Base-by-base conservation (phyloP, 2,113 vertebrate species). In the Thunnus maccoyii region DNA sequence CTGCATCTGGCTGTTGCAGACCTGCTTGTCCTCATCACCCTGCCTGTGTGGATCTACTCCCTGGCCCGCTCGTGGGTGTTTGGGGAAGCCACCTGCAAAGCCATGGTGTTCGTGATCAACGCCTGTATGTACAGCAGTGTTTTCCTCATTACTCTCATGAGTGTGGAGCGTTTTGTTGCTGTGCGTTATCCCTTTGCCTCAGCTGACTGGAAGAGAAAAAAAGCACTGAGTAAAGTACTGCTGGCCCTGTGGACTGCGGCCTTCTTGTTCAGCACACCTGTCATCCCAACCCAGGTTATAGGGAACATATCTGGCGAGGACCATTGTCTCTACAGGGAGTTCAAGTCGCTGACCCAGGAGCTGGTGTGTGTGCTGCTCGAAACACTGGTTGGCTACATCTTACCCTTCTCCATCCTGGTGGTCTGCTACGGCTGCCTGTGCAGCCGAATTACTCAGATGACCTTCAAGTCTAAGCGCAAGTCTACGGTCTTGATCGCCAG, bases 1-100 rank as follows among this genome's bases (percentile, higher is more conserved):
- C 88, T 95, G 4, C 93, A 95, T 54, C 81, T 96, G 78, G 94
- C 95, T 47, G 77, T 18, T 1, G 94, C 95, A 0, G 95, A 96
- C 83, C 88, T 95, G 70, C 80, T 96, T 74, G 93, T 95, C 32
- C 91, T 96, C 79, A 90, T 95, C 88, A 96, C 95, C 4, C 72
- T 96, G 72, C 94, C 95, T n/a, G 12, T 96, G 15, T 96, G 95
- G 95, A 95, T 96, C 85, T 95, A 95, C 86, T 94, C 94, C 3
- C 54, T 96, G 58, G 94, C 78, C 1, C 57, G 32, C 18, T 91
- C 88, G 55, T 96, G 95, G 95, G 89, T 96, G 68, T 95, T 95
- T 25, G 94, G 95, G 11, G 82, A 90, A 61, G 76, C 30, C 20
- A 66, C 66, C 22, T 96, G 95, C 80, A 95, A 95, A 80, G 88